phyloP scores from a whole-genome alignment of 2,888 invertebrate genomes.

The Panopea generosa region DNA sequence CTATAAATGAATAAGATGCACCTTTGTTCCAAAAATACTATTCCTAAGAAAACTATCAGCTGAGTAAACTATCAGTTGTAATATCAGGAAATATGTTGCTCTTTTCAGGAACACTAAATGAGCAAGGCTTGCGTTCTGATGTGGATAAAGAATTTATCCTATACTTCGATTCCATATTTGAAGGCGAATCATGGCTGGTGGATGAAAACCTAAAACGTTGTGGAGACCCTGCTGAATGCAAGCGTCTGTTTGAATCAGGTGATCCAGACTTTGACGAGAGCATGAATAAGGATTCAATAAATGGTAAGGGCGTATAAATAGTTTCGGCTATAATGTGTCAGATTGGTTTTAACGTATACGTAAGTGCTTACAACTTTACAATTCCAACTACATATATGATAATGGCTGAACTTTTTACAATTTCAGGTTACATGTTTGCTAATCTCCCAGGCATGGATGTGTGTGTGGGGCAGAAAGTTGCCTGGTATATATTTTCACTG shows the following conservation, averaged over 20 bases:
- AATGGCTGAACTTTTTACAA: no score
- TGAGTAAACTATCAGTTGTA: no score
- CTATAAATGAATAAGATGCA: no score
- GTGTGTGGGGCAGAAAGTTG: constrained; percentile 66
- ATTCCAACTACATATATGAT: no score
- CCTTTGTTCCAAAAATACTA: no score
- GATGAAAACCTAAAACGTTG: constrained; percentile 67
- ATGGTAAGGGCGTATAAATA: constrained; percentile 17
- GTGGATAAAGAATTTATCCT: constrained; percentile 69
- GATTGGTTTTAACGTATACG: no score
- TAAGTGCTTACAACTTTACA: no score
- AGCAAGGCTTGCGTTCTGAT: constrained; percentile 61
- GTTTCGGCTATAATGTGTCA: neutral
- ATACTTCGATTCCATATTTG: constrained; percentile 69
- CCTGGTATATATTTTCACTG: constrained; percentile 61
- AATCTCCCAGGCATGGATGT: constrained; percentile 66
- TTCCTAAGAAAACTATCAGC: no score
- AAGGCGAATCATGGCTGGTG: constrained; percentile 67
- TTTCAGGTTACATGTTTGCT: constrained; percentile 64
- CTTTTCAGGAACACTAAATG: constrained; percentile 62
- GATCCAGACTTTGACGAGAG: constrained; percentile 60
- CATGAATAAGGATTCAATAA: constrained; percentile 55
- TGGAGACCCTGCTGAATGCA: constrained; percentile 56
- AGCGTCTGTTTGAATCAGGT: constrained; percentile 26
- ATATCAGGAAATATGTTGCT: no score